Base-by-base conservation (phyloP, 2,797 vertebrate genomes). In the Acanthurus tractus region DNA sequence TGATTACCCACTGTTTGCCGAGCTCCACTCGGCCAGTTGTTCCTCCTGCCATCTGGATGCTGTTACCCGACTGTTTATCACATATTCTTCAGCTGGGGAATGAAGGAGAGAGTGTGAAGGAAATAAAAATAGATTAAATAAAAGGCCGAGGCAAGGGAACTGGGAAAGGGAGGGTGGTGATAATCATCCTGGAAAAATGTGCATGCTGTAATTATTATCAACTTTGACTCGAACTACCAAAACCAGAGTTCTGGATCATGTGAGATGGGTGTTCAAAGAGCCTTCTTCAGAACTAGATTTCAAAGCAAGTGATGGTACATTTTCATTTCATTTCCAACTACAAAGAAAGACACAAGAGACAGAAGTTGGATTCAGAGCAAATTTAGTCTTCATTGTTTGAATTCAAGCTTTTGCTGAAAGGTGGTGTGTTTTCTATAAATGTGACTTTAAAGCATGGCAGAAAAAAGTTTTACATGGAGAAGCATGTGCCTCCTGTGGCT, bases 11-110 rank as follows among this genome's bases (percentile, higher is more conserved):
- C 80, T 79, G 79, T 89, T 88, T 90, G 65, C 76, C 71, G 68
- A 88, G 80, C 71, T 75, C 53, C 63, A 42, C 63, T 46, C 40
- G 75, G 71, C 81, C 65, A 76, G 70, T 82, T 81, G 69, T 76
- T 92, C 65, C 50, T 86, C 52, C 67, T 57, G 66, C 84, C 92
- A 94, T 93, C 85, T 94, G 91, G 82, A 91, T 91, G 83, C 67
- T 82, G 73, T 93, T 94, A 92, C 76, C 42, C 46, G 65, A 69
- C 25, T 82, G 72, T 90, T 92, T 90, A 88, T 90, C 75, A 81
- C 74, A 67, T 74, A 76, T 78, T 83, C 70, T 55, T 77, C 63
- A 85, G 53, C 76, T 68, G 66, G 49, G 57, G 42, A 63, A 67
- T 18, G 55, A 34, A 63, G 64, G 45, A 50, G 69, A 88, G 34